These are phyloP conservation scores for Holcopasites calliopsidis DNA, from an alignment of 1,140 invertebrate genomes.

Conservation along the genomic window DNA sequence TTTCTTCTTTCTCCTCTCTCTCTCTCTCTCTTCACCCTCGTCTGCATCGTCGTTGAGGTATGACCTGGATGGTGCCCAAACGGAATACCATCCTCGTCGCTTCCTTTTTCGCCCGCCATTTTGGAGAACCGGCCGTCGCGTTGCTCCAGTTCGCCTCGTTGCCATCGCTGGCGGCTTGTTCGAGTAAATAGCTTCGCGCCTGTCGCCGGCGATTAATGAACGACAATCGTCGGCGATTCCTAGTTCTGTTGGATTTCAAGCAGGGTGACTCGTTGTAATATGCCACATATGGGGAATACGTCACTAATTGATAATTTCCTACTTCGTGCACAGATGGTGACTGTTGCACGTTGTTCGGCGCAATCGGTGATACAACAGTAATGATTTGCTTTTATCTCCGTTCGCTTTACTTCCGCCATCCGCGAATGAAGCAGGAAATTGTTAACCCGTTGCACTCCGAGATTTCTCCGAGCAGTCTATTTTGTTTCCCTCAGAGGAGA, in stretches of 20 bases:
- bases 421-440: neutral
- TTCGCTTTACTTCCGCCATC: neutral
- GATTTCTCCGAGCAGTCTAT: too few species aligned
- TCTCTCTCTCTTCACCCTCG: constrained; percentile 48
- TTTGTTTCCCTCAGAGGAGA: too few species aligned
- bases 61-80: constrained; percentile 77
- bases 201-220: constrained; percentile 23
- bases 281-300: too few species aligned
- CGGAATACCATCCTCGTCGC: constrained; percentile 63
- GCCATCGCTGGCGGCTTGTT: neutral
- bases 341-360: too few species aligned
- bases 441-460: too few species aligned
- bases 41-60: constrained; percentile 61
- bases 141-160: constrained; percentile 43
- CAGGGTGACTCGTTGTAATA: too few species aligned
- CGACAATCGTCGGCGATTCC: neutral
- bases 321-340: too few species aligned
- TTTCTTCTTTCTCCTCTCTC: constrained; percentile 10
- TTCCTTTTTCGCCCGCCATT: constrained; percentile 61
- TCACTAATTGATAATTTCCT: neutral
- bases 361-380: too few species aligned
- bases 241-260: neutral
- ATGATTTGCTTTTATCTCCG: too few species aligned
- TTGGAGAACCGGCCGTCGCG: constrained; percentile 58
- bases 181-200: constrained; percentile 23